These are phyloP conservation scores for Drosophila malerkotliana DNA, from an alignment of 1,140 invertebrate genomes.

Conservation along the genomic window DNA sequence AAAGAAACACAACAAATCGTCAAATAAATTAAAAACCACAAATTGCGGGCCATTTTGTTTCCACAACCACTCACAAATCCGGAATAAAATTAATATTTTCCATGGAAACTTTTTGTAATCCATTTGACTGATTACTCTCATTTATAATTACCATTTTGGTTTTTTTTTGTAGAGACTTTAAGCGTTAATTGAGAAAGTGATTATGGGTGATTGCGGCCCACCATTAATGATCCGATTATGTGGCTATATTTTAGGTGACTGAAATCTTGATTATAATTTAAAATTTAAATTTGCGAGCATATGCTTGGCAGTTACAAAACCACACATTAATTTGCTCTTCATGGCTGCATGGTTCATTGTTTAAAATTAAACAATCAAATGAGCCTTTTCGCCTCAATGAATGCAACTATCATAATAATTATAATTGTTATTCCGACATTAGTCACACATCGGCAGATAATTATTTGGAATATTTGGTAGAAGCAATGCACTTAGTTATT, in stretches of 20 bases:
- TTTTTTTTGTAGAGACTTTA: not conserved
- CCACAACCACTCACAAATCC: not conserved
- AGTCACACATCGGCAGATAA: conserved; percentile 29
- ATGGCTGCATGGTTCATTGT: not conserved
- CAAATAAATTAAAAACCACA: conserved; percentile 19
- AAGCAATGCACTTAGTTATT: not conserved
- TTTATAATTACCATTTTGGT: conserved; percentile 22
- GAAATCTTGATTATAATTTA: not conserved
- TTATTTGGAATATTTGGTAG: conserved; percentile 1
- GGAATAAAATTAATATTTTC: conserved; percentile 26
- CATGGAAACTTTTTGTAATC: conserved; percentile 16
- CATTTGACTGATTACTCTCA: conserved; percentile 39
- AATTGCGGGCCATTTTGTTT: conserved; percentile 30
- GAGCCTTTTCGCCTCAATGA: conserved; percentile 17
- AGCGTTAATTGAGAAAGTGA: conserved; percentile 47
- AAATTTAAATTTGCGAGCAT: not conserved
- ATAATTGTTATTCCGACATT: conserved; percentile 29
- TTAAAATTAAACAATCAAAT: conserved; percentile 10
- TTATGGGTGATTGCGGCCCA: conserved; percentile 13
- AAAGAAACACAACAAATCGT: conserved; percentile 2
- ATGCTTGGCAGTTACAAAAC: not conserved
- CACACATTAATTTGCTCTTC: not conserved
- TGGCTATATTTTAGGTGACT: not conserved
- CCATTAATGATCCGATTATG: conserved; percentile 17
- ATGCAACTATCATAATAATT: conserved; percentile 9